Base-by-base conservation (phyloP, 2,888 invertebrate genomes). In the Nebria brevicollis region DNA sequence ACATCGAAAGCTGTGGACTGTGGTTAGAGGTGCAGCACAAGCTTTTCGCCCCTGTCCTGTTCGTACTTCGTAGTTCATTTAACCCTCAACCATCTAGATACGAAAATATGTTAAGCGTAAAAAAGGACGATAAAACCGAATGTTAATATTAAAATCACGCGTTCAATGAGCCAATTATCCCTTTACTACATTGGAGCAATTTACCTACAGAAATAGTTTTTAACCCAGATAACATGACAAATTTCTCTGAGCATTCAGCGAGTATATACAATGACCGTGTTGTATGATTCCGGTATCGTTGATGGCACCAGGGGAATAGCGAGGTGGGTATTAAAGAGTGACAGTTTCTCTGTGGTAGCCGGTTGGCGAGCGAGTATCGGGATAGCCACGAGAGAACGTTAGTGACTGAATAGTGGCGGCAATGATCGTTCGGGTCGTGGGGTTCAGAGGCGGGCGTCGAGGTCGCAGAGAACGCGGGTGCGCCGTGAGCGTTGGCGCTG, bases 261-360 rank as follows among this genome's bases (percentile, higher is more conserved):
- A 54, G 54, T 54, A 54, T 54, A 54, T 54, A 54, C 54, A 54
- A 54, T 54, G 54, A 54, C 4, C 54, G 54, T 54, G 54, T 13
- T 11, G 54, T 54, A 68, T 68, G 25, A 25, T 68, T 15, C 68
- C 68, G 15, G 20, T 15, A 25, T n/a, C 25, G 68, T 15, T n/a
- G 15, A 10, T 68, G 25, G 7, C 68, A 13, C 13, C 68, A 68
- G 8, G 20, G 68, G 68, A 25, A 68, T 20, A 66, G 15, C 6
- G 66, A 66, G 7, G 13, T 68, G 25, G n/a, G 25, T n/a, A 15
- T 68, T 68, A 68, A 65, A 68, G 68, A 68, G n/a, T 68, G 68
- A 25, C 25, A 68, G 68, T 68, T 54, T 54, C 54, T 11, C 10
- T 13, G 6, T 25, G 68, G 15, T 25, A 15, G 5, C 68, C 68